A percentile compares a stretch with the other conserved stretches of the same genome.
Conservation (phyloP, 2,888 invertebrate genomes). For the Noctua comes region DNA sequence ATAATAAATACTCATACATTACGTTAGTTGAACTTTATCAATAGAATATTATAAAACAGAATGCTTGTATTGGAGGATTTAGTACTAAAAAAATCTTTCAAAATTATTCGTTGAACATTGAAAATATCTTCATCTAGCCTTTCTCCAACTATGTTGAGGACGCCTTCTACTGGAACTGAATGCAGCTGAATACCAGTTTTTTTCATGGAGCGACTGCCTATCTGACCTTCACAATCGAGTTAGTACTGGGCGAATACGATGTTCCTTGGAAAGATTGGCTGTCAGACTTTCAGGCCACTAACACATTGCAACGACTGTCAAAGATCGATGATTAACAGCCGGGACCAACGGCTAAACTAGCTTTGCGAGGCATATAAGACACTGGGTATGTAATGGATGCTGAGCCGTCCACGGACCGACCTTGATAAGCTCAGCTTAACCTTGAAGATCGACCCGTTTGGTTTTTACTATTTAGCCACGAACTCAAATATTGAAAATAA, state of each 20-base stretch:
- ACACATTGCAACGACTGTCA: not conserved
- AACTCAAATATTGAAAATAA: conserved; percentile 8
- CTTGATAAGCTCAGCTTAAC: not conserved
- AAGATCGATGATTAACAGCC: not conserved
- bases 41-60: not conserved
- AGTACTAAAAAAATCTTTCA: not conserved
- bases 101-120: not conserved
- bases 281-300: not conserved
- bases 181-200: not conserved
- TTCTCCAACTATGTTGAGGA: not conserved
- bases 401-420: not conserved
- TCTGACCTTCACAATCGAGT: not conserved
- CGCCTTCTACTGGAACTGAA: not conserved
- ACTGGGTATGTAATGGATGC: not conserved
- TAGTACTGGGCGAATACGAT: not conserved
- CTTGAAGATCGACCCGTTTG: not conserved
- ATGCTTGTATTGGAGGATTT: not conserved
- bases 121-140: not conserved
- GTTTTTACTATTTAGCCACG: not conserved
- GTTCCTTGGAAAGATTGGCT: not conserved
- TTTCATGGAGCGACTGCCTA: not conserved
- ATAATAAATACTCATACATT: conserved; percentile 13
- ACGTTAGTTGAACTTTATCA: not conserved
- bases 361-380: not conserved
- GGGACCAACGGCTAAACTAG: not conserved